phyloP scores from a whole-genome alignment of 1,140 invertebrate species.

The Sitodiplosis mosellana region DNA sequence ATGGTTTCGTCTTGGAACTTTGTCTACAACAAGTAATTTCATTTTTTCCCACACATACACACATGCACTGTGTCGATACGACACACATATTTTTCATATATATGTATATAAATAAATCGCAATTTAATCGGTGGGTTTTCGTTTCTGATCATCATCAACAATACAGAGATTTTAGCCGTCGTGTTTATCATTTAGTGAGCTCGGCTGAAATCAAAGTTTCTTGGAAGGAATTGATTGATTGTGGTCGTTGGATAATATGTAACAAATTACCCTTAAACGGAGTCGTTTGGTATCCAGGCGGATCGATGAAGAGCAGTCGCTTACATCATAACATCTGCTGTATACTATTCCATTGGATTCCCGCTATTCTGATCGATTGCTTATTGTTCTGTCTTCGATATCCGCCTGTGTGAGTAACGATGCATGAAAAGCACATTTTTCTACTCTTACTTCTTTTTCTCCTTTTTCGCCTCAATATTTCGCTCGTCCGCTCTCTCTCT shows the following conservation, averaged over 20 bases:
- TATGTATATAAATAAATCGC: too few relatives aligned
- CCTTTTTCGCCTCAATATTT: background rate
- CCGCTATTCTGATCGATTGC: constrained; percentile 61
- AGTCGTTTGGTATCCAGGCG: constrained; percentile 74
- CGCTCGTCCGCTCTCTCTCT: background rate
- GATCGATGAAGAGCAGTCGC: constrained; percentile 67
- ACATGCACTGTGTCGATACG: too few relatives aligned
- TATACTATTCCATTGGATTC: constrained; percentile 66
- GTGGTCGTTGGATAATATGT: constrained; percentile 58
- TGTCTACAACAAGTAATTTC: constrained; percentile 23
- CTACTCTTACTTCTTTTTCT: background rate
- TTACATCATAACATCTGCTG: constrained; percentile 59
- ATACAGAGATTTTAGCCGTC: constrained; percentile 25
- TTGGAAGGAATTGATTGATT: constrained; percentile 62
- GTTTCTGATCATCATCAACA: too few relatives aligned
- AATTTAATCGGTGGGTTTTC: too few relatives aligned
- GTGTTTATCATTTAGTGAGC: constrained; percentile 50
- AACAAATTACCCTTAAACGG: constrained; percentile 54
- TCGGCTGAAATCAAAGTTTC: constrained; percentile 66
- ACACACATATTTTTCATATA: too few relatives aligned
- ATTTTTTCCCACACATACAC: constrained; percentile 1
- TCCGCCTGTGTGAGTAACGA: constrained; percentile 54
- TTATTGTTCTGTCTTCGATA: constrained; percentile 55
- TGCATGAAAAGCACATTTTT: background rate
- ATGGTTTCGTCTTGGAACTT: constrained; percentile 52